Base-by-base conservation (phyloP, 2,797 vertebrate species). In the Halcyon chelicuti region DNA sequence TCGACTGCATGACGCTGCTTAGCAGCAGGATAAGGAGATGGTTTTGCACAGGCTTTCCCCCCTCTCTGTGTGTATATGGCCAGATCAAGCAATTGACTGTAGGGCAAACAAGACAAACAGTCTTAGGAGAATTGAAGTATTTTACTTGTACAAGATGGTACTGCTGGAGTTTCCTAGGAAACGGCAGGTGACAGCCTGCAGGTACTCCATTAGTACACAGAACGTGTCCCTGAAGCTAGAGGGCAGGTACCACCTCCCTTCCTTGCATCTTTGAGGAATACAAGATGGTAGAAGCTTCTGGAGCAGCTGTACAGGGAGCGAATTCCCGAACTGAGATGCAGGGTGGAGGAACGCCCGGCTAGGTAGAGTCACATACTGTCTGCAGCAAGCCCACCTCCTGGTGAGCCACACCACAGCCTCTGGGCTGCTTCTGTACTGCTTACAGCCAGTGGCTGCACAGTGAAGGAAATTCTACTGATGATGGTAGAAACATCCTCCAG, bases 91-190 rank as follows among this genome's bases (percentile, higher is more conserved):
- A 54, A 82, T 25, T 37, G 70, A 90, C 60, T 47, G 26, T 20
- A 25, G 67, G 37, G 57, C 71, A 95, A 73, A 85, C 3, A 2
- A n/a, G 61, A 86, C 51, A 60, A 71, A 63, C 29, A 70, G 23
- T 46, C 72, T 54, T 37, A 20, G 4, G 26, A 79, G 55, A 86
- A 77, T 40, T 57, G 44, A 87, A 72, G 40, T 54, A n/a, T 29
- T 71, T 40, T 21, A 39, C 8, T 62, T 61, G 29, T 70, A 37
- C 17, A 33, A 39, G 87, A 66, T 66, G 75, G 74, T 52, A 58
- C 75, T 85, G 76, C 51, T 70, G 82, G 82, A 85, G 86, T 61
- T 74, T 47, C 77, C 33, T n/a, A 79, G 40, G 68, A 39, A 42
- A 63, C 26, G 0, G 6, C 26, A n/a, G 52, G 51, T 9, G 6